These are phyloP conservation scores for Scytalopus superciliaris DNA, from an alignment of 2,113 vertebrate genomes.

Conservation along the genomic window DNA sequence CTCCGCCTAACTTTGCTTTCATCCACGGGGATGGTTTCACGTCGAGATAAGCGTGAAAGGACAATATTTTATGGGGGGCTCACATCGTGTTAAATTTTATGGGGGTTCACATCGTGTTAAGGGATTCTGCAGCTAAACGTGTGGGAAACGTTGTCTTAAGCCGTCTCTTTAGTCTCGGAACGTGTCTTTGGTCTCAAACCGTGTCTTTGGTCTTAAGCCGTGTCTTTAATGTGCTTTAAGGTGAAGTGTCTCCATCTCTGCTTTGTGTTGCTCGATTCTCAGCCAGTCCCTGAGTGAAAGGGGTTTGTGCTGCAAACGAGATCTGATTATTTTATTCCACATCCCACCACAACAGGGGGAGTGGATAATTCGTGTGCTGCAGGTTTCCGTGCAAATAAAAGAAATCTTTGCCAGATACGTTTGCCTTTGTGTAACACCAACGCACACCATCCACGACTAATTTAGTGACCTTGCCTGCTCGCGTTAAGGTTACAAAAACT, in stretches of 20 bases:
- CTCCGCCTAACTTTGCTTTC: background rate
- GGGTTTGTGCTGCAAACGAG: background rate
- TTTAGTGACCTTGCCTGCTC: conserved; percentile 28
- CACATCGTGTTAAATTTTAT: background rate
- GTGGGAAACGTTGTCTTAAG: background rate
- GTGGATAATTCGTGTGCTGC: background rate
- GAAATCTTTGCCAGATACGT: background rate
- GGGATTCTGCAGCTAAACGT: background rate
- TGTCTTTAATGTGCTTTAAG: background rate
- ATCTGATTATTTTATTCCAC: too few relatives aligned
- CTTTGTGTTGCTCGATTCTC: background rate
- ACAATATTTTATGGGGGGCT: background rate
- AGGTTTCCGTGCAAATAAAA: background rate
- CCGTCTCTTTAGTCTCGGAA: background rate
- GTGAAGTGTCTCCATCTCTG: background rate
- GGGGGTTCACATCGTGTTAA: background rate
- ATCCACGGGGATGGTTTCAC: background rate
- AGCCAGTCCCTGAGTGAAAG: background rate
- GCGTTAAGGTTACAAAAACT: background rate
- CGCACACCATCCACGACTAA: background rate
- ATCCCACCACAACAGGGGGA: fast-evolving
- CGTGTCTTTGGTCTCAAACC: background rate
- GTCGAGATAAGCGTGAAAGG: background rate
- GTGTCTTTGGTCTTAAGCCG: background rate
- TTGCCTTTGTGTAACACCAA: conserved; percentile 32